Percentiles rank a stretch among this genome's conserved stretches.
phyloP scores from a whole-genome alignment of 2,888 invertebrate species.

The Theristus sp. region DNA sequence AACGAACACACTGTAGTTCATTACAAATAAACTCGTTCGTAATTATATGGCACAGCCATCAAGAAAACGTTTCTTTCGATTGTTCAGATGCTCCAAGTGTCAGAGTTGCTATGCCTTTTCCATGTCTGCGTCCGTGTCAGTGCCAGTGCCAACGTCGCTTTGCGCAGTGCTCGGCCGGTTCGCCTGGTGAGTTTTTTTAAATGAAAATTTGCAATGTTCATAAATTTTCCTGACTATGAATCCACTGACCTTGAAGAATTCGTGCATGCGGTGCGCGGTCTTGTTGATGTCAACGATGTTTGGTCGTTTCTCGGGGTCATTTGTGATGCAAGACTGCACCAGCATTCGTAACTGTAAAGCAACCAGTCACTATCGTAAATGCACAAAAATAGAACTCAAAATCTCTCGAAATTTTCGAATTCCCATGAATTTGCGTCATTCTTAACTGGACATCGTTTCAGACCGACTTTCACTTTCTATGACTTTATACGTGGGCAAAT shows the following conservation, averaged over 20 bases:
- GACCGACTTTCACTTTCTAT: no score
- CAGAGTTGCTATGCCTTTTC: no score
- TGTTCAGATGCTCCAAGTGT: no score
- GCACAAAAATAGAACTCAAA: neutral
- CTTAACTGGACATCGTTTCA: no score
- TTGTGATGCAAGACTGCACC: constrained; percentile 38
- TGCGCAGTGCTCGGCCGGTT: neutral
- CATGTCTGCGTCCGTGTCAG: neutral
- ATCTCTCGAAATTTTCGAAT: neutral
- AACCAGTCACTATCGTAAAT: neutral
- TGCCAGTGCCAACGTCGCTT: neutral
- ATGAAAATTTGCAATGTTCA: neutral
- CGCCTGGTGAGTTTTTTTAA: neutral
- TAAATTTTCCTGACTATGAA: no score
- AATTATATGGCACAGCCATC: no score
- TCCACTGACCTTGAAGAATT: neutral
- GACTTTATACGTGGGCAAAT: no score
- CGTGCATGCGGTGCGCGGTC: constrained; percentile 35
- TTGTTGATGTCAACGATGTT: constrained; percentile 36
- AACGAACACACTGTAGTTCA: no score
- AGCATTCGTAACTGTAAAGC: constrained; percentile 36
- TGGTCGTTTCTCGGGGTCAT: constrained; percentile 38
- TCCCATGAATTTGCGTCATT: no score
- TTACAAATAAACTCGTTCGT: no score
- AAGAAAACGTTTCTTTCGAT: no score